These are phyloP conservation scores for Scophthalmus maximus DNA, from an alignment of 2,113 vertebrate genomes.

Conservation along the genomic window DNA sequence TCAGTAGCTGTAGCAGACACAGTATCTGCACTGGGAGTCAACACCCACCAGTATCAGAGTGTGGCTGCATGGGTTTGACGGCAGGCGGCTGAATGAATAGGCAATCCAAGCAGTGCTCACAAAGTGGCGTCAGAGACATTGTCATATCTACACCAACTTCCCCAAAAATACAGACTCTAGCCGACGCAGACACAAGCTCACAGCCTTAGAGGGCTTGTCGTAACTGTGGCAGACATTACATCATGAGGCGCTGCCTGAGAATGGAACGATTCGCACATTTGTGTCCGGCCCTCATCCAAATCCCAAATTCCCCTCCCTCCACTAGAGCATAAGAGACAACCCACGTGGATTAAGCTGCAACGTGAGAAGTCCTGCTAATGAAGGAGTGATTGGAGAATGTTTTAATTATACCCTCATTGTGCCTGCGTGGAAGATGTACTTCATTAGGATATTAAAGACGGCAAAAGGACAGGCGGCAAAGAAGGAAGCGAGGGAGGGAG, in stretches of 20 bases:
- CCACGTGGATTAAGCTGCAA: constrained; percentile 20
- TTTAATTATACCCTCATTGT: constrained; percentile 36
- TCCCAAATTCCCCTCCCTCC: constrained; percentile 51
- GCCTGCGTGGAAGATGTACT: constrained; percentile 14
- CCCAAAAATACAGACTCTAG: constrained; percentile 10
- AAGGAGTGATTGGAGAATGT: constrained; percentile 19
- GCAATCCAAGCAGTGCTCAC: background rate
- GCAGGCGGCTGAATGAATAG: constrained; percentile 23
- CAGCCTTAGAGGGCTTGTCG: constrained; percentile 35
- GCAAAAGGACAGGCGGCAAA: background rate
- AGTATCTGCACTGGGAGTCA: constrained; percentile 43
- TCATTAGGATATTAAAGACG: constrained; percentile 38
- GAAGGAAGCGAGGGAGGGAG: background rate
- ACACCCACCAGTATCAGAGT: constrained; percentile 28
- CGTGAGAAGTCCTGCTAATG: constrained; percentile 11
- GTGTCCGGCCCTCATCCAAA: constrained; percentile 30
- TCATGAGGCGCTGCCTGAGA: constrained; percentile 58
- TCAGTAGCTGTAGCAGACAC: constrained; percentile 35
- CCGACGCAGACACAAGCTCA: constrained; percentile 11
- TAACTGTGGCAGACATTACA: constrained; percentile 58
- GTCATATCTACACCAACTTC: constrained; percentile 24
- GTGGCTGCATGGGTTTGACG: constrained; percentile 22
- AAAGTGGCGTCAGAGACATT: constrained; percentile 19
- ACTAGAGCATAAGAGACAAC: constrained; percentile 30
- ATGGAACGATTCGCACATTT: constrained; percentile 45